Base-by-base conservation (phyloP, 2,888 invertebrate species). In the Lobophora halterata region DNA sequence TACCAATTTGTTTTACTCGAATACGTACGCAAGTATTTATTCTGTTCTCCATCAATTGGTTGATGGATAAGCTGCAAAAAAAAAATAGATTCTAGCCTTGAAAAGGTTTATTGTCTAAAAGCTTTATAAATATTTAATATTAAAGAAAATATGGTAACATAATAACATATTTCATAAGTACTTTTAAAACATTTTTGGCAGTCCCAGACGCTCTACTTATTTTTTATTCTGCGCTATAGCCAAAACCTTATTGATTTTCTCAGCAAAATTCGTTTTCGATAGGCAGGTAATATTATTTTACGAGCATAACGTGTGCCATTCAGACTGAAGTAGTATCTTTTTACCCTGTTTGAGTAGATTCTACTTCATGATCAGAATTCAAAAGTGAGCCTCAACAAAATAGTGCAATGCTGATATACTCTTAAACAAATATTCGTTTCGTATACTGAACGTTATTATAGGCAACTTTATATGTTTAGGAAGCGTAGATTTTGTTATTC, bases 371-470 rank as follows among this genome's bases (percentile, higher is more conserved):
- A 26, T 30, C 12, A 23, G 38, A 34, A 42, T 43, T 37, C 50
- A 45, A 29, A 46, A 39, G 34, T 35, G 38, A 23, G 28, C 28
- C 34, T 42, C 44, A 40, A 32, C 33, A 40, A 49, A 41, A 48
- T 46, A 48, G 43, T 36, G 26, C 43, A 37, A 52, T 60, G 51
- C 46, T 55, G 58, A 61, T 58, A 64, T 65, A n/a, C n/a, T n/a
- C n/a, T n/a, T n/a, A 68, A 70, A 68, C 70, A 71, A 71, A 69
- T 71, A 63, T 64, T 61, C 62, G 62, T 56, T 58, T 56, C 54
- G 65, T 71, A 73, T 57, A 68, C 75, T 68, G 68, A 79, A 75
- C 66, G 70, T 67, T 78, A 79, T 77, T 75, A 73, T 73, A 54
- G 56, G 61, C 68, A 69, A 65, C 74, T 75, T 69, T 75, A 71